Evolutionary conservation across 64 coral and sea anemone genomes (phyloP).

Genomic region (Montipora foliosa): DNA sequence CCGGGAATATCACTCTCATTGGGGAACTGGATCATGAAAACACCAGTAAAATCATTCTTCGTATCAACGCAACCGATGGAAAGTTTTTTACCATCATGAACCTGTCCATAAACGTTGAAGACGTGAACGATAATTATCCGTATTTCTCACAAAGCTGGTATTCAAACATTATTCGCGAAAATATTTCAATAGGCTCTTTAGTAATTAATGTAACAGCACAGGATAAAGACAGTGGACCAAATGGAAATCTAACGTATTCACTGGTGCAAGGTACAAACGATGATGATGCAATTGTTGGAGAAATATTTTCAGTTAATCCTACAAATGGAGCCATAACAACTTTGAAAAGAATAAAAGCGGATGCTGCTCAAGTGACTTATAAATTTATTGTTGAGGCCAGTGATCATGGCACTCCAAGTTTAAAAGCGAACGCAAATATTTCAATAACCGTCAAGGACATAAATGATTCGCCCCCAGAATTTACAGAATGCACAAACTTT

Average conservation of each 20-base stretch:
- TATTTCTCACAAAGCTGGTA: background rate
- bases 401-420: conserved; percentile 6
- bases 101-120: background rate
- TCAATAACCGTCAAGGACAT: background rate
- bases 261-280: background rate
- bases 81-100: background rate
- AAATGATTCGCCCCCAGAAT: conserved; percentile 7
- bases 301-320: background rate
- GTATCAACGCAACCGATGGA: conserved; percentile 32
- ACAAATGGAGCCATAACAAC: background rate
- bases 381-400: background rate
- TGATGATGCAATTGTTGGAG: too few species aligned
- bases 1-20: conserved; percentile 27
- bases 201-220: conserved; percentile 15
- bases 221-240: background rate
- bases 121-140: background rate
- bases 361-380: background rate
- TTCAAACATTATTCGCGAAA: background rate
- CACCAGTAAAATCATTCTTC: background rate
- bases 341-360: background rate
- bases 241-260: background rate
- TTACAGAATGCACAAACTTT: background rate
- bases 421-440: background rate
- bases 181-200: background rate
- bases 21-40: conserved; percentile 1